A percentile compares a stretch with the other conserved stretches of the same genome.
Conservation (phyloP, 2,888 invertebrate species). For the Watsonalla binaria region DNA sequence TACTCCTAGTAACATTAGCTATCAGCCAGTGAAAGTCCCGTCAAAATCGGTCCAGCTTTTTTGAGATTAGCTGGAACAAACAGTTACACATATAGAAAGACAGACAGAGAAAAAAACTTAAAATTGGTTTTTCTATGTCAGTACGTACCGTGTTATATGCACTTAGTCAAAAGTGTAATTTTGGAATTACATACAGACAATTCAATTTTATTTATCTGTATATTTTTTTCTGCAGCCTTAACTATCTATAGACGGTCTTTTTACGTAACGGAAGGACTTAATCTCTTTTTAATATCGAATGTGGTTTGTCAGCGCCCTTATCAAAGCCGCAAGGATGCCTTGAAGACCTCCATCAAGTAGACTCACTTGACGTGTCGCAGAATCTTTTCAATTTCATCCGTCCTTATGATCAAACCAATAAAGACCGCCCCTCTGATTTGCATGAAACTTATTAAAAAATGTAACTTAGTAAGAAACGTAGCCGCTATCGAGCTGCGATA, state of each 20-base stretch:
- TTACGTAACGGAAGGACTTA: constrained; percentile 15
- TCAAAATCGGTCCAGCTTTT: too few relatives aligned
- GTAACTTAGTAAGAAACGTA: constrained; percentile 34
- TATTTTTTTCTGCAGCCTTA: not conserved
- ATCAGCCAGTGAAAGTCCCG: too few relatives aligned
- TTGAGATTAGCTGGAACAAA: too few relatives aligned
- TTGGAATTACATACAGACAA: too few relatives aligned
- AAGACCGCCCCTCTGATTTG: constrained; percentile 63
- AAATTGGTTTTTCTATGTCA: too few relatives aligned
- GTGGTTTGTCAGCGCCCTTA: constrained; percentile 56
- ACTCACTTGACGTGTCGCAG: constrained; percentile 57
- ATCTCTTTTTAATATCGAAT: constrained; percentile 50
- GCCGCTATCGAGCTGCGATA: constrained; percentile 28
- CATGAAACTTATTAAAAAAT: constrained; percentile 73
- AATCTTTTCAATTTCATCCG: constrained; percentile 67
- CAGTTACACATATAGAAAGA: too few relatives aligned
- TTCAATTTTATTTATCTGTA: too few relatives aligned
- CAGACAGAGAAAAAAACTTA: too few relatives aligned
- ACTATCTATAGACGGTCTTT: constrained; percentile 5
- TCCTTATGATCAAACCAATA: constrained; percentile 57
- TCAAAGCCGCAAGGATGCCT: constrained; percentile 56
- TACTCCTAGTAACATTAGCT: too few relatives aligned
- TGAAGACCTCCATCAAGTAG: constrained; percentile 69
- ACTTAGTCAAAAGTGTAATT: too few relatives aligned
- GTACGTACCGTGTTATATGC: too few relatives aligned